Base-by-base conservation (phyloP, 2,888 invertebrate species). In the Bruchidius siliquastri region DNA sequence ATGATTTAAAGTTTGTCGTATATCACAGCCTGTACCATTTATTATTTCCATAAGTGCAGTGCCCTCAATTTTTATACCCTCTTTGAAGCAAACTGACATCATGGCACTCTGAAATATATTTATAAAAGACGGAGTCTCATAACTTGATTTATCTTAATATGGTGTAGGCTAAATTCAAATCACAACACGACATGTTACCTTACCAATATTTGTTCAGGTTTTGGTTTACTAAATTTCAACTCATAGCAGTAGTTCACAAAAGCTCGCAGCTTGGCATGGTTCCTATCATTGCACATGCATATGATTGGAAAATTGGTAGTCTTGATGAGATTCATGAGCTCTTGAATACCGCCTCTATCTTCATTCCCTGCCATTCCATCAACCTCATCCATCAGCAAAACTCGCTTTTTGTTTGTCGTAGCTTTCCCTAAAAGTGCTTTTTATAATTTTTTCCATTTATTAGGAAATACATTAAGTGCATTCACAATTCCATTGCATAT, bases 341-440 rank as follows among this genome's bases (percentile, higher is more conserved):
- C 99, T 87, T 97, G 95, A 72, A 99, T 91, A 68, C 99, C 99
- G 22, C 99, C 99, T 80, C 99, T 91, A 86, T 99, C 99, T 86
- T 99, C 97, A 85, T 99, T 99, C 2, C 99, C 99, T 0, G 98
- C 96, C 98, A 99, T 99, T 10, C 99, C 99, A 84, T 99, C 99
- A 0, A 99, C 99, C 90, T 99, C 99, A 83, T 99, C 99, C 99
- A 99, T 99, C n/a, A 99, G 90, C 8, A 99, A 87, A 20, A 96
- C 96, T 83, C 97, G 96, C 82, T 95, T 96, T 79, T 91, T 91
- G 0, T 90, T 89, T 1, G 84, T 81, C 0, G 81, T 82, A 13
- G 79, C 78, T 22, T 84, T 81, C 76, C 84, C 86, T 85, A 20
- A 69, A 69, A 21, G 18, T n/a, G n/a, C n/a, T n/a, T n/a, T n/a